phyloP scores from a whole-genome alignment of 1,140 invertebrate species.

The Tachypleus tridentatus region DNA sequence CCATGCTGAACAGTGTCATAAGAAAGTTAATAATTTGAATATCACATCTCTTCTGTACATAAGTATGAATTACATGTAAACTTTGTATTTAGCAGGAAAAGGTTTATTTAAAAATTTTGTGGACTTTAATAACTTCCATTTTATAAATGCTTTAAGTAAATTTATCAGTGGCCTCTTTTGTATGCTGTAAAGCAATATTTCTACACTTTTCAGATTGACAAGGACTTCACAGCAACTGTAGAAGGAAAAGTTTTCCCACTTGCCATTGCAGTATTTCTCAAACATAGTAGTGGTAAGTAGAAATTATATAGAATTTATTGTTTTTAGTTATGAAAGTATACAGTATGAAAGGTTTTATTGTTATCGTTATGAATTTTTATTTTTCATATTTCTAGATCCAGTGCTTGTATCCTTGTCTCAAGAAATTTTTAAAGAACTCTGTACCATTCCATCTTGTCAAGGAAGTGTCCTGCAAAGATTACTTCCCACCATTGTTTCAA shows the following conservation, averaged over 20 bases:
- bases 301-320: background rate
- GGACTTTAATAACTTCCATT: background rate
- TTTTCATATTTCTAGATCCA: conserved; percentile 42
- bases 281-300: conserved; percentile 41
- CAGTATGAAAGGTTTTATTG: too few species aligned
- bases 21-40: too few species aligned
- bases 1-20: too few species aligned
- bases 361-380: conserved; percentile 5
- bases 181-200: background rate
- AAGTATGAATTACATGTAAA: too few species aligned
- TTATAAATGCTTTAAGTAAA: conserved; percentile 8
- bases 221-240: conserved; percentile 49
- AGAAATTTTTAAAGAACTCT: conserved; percentile 54
- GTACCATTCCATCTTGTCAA: conserved; percentile 48
- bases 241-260: conserved; percentile 55
- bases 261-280: conserved; percentile 57
- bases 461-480: conserved; percentile 50
- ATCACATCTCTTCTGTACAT: too few species aligned
- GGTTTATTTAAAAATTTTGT: background rate
- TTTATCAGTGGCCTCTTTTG: background rate
- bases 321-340: conserved; percentile 14
- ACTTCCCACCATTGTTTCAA: conserved; percentile 55
- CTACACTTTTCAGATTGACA: conserved; percentile 43
- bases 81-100: too few species aligned
- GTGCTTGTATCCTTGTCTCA: conserved; percentile 48